A percentile compares a stretch with the other conserved stretches of the same genome.
phyloP scores from a whole-genome alignment of 2,113 vertebrate species.

The Siniperca knerii region DNA sequence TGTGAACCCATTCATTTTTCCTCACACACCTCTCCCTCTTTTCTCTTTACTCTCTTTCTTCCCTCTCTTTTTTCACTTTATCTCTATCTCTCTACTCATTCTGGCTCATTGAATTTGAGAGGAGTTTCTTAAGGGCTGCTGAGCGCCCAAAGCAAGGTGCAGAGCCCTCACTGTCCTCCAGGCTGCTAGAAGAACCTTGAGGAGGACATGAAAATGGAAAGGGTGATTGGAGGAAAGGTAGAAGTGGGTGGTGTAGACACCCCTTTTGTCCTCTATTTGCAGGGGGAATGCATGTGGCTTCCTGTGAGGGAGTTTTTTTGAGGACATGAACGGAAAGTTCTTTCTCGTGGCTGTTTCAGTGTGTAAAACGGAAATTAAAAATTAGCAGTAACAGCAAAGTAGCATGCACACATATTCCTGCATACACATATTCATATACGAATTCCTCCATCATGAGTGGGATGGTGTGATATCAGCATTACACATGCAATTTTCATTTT shows the following conservation, averaged over 20 bases:
- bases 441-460: neutral
- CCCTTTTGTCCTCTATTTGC: slow-evolving; percentile 50
- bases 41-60: slow-evolving; percentile 67
- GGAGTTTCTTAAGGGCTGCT: slow-evolving; percentile 80
- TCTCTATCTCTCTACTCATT: slow-evolving; percentile 82
- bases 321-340: slow-evolving; percentile 13
- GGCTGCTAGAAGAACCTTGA: slow-evolving; percentile 25
- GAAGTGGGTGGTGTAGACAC: slow-evolving; percentile 22
- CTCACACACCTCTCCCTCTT: slow-evolving; percentile 85
- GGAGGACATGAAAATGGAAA: slow-evolving; percentile 38
- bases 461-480: neutral
- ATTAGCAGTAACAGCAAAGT: neutral
- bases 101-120: slow-evolving; percentile 90
- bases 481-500: neutral
- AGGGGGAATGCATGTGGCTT: slow-evolving; percentile 27
- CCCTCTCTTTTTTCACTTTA: slow-evolving; percentile 74
- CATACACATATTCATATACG: neutral
- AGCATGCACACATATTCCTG: neutral
- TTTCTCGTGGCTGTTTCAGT: slow-evolving; percentile 8
- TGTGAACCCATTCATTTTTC: slow-evolving; percentile 84
- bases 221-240: slow-evolving; percentile 40
- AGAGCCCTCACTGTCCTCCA: slow-evolving; percentile 34
- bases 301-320: slow-evolving; percentile 34
- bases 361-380: neutral
- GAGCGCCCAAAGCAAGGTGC: slow-evolving; percentile 80